Percentiles rank a stretch among this genome's conserved stretches.
These are phyloP conservation scores for Dioctria linearis DNA, from an alignment of 2,888 invertebrate species.

Conservation along the genomic window DNA sequence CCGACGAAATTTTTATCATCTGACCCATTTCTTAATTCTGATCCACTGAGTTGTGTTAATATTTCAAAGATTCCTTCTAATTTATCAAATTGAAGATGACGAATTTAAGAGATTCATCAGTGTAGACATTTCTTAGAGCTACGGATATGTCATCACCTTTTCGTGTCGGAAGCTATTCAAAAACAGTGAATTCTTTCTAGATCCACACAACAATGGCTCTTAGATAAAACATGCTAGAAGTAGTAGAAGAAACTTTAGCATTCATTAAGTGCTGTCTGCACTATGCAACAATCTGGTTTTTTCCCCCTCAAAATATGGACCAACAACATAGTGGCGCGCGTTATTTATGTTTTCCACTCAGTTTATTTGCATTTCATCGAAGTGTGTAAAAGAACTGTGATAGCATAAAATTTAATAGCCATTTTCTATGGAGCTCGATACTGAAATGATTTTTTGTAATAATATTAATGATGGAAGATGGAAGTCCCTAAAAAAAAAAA, in stretches of 20 bases:
- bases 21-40: background rate
- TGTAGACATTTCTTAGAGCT: background rate
- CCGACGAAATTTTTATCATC: background rate
- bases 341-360: background rate
- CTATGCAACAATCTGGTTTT: background rate
- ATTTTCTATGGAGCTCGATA: background rate
- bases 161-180: background rate
- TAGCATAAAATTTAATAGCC: background rate
- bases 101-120: conserved; percentile 32
- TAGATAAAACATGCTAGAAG: background rate
- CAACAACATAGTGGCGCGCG: background rate
- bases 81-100: conserved; percentile 36
- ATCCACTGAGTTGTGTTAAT: background rate
- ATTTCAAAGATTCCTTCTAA: conserved; percentile 1
- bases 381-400: background rate
- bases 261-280: too few relatives aligned
- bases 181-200: background rate
- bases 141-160: conserved; percentile 18
- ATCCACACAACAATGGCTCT: background rate
- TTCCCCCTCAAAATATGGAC: background rate
- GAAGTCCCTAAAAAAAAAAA: background rate
- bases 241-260: too few relatives aligned
- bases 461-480: background rate
- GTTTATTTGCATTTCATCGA: background rate
- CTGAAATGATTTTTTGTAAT: background rate